A percentile compares a stretch with the other conserved stretches of the same genome.
phyloP scores from a whole-genome alignment of 2,113 vertebrate genomes.

The Zingel zingel region DNA sequence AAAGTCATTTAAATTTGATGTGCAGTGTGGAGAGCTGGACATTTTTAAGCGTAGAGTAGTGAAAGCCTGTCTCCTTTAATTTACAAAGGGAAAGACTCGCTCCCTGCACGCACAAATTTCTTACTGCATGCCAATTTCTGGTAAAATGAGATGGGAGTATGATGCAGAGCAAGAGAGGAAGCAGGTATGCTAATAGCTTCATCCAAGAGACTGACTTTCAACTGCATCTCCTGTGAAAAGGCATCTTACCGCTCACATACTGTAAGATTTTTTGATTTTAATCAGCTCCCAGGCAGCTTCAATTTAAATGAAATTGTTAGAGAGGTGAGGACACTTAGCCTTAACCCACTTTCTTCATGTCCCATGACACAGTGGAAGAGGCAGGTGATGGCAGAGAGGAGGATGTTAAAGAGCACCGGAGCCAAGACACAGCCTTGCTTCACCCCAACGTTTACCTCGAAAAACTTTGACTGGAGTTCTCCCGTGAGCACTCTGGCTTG shows the following conservation, averaged over 20 bases:
- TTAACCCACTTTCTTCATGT: no score
- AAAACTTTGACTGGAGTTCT: not conserved
- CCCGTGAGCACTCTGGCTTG: not conserved
- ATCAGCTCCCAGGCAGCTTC: not conserved
- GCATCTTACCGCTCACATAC: not conserved
- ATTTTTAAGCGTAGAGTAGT: slow-evolving; percentile 15
- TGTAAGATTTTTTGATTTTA: not conserved
- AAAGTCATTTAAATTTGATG: slow-evolving; percentile 47
- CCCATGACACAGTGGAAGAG: no score
- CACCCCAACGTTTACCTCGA: not conserved
- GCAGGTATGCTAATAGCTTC: slow-evolving; percentile 44
- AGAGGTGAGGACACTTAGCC: not conserved
- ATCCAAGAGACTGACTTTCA: slow-evolving; percentile 37
- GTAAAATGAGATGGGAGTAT: slow-evolving; percentile 29
- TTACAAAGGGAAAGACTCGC: slow-evolving; percentile 46
- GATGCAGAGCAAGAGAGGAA: slow-evolving; percentile 28
- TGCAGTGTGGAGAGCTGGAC: slow-evolving; percentile 25
- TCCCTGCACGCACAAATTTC: slow-evolving; percentile 10
- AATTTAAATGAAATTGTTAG: slow-evolving; percentile 17
- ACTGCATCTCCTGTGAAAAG: slow-evolving; percentile 32
- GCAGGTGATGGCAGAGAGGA: not conserved
- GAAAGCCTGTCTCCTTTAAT: slow-evolving; percentile 59
- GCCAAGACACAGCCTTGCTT: not conserved
- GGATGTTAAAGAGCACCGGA: not conserved
- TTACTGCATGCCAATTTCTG: slow-evolving; percentile 24